These are phyloP conservation scores for Istiophorus platypterus DNA, from an alignment of 2,113 vertebrate genomes.

Conservation along the genomic window DNA sequence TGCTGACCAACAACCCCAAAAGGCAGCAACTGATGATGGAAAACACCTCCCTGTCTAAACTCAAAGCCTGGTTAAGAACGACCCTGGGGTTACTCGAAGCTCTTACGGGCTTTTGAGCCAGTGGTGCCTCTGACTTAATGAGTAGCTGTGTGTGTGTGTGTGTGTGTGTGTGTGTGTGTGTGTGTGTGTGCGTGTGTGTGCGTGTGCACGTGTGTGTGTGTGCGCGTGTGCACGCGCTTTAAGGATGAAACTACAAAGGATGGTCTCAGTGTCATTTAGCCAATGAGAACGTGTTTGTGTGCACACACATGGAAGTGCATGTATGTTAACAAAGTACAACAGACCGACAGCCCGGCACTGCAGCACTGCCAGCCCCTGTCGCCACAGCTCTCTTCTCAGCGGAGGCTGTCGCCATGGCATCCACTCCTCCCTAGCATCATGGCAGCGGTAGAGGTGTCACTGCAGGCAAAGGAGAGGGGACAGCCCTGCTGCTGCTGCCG, in stretches of 20 bases:
- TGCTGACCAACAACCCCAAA: neutral
- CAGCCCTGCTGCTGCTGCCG: conserved; percentile 59
- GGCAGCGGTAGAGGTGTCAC: conserved; percentile 74
- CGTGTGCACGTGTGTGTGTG: conserved; percentile 10
- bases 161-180: conserved; percentile 11
- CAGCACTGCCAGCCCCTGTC: conserved; percentile 70
- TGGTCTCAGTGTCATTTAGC: conserved; percentile 63
- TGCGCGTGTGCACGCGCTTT: conserved; percentile 23
- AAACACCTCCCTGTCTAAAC: conserved; percentile 34
- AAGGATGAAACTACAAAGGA: conserved; percentile 70
- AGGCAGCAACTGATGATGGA: conserved; percentile 34
- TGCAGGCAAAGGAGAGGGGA: conserved; percentile 60
- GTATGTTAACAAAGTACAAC: conserved; percentile 38
- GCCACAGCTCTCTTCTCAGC: conserved; percentile 68
- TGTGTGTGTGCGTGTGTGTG: neutral
- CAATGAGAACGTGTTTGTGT: conserved; percentile 43
- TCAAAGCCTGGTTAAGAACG: conserved; percentile 30
- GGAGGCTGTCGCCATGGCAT: conserved; percentile 77
- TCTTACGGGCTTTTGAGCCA: conserved; percentile 54
- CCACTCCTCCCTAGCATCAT: conserved; percentile 63
- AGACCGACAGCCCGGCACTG: conserved; percentile 76
- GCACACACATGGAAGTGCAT: neutral
- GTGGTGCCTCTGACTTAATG: conserved; percentile 36
- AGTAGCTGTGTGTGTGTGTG: conserved; percentile 40
- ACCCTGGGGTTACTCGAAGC: conserved; percentile 41